These are phyloP conservation scores for Sylvicola fuscatus DNA, from an alignment of 2,888 invertebrate genomes.

Conservation along the genomic window DNA sequence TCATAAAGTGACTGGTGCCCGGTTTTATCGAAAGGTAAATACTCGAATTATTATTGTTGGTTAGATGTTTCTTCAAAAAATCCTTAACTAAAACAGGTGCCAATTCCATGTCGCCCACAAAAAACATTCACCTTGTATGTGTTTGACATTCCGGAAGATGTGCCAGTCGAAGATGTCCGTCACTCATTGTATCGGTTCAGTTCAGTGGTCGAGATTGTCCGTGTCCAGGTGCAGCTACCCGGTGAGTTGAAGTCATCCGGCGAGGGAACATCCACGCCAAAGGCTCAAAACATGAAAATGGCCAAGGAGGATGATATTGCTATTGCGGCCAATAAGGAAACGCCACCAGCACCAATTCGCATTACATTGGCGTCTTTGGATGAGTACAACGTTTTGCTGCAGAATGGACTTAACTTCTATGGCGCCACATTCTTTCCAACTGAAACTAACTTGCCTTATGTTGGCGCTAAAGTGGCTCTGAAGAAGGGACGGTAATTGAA, in stretches of 20 bases:
- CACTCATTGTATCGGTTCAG: constrained; percentile 60
- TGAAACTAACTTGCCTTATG: constrained; percentile 47
- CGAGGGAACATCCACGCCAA: constrained; percentile 12
- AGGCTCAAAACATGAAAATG: constrained; percentile 24
- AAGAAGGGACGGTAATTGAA: constrained; percentile 23
- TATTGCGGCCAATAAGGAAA: constrained; percentile 33
- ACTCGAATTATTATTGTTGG: too few relatives aligned
- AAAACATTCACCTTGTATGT: constrained; percentile 73
- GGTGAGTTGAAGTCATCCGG: constrained; percentile 6
- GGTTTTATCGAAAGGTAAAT: constrained; percentile 67
- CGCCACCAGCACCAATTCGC: constrained; percentile 46
- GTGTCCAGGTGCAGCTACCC: constrained; percentile 32
- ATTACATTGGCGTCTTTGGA: constrained; percentile 56
- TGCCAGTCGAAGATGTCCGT: constrained; percentile 68
- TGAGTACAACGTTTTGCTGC: constrained; percentile 55
- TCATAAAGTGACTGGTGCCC: constrained; percentile 67
- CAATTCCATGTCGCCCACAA: constrained; percentile 69
- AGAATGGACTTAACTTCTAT: constrained; percentile 71
- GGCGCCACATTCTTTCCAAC: constrained; percentile 77
- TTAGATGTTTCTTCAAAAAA: too few relatives aligned
- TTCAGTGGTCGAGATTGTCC: constrained; percentile 60
- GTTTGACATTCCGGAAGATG: constrained; percentile 62
- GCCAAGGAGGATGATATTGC: constrained; percentile 29
- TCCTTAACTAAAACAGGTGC: constrained; percentile 29
- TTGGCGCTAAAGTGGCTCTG: constrained; percentile 35